Evolutionary conservation across 2,113 vertebrate genomes (phyloP).

Genomic region (Jacana jacana): DNA sequence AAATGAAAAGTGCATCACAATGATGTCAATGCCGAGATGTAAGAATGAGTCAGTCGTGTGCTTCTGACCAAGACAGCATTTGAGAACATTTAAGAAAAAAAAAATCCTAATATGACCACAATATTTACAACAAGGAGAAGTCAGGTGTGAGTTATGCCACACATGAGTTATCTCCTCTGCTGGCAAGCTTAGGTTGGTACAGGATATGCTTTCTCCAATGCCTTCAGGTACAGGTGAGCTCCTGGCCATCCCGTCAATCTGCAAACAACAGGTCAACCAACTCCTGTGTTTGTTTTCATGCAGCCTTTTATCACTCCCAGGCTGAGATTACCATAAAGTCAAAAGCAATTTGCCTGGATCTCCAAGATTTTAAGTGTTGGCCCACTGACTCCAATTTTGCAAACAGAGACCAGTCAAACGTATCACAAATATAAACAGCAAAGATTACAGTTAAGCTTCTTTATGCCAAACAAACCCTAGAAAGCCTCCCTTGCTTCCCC

Average conservation of each 20-base stretch:
- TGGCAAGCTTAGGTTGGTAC: not conserved
- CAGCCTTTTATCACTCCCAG: not conserved
- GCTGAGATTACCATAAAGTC: not conserved
- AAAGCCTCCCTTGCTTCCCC: not conserved
- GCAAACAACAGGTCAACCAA: not conserved
- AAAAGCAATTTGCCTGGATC: not conserved
- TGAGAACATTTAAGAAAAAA: not conserved
- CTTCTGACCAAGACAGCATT: not conserved
- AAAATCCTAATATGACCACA: not conserved
- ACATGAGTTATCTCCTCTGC: not conserved
- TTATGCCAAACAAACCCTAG: not conserved
- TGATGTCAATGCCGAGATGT: conserved; percentile 29
- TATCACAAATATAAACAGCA: not conserved
- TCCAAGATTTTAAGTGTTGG: not conserved
- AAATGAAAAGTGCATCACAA: conserved; percentile 40
- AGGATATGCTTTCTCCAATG: not conserved
- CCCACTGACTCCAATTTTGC: not conserved
- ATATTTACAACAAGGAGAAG: not conserved
- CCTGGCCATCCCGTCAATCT: not conserved
- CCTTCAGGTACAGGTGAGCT: not conserved
- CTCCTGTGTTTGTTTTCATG: not conserved
- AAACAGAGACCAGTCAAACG: not conserved
- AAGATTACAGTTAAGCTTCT: not conserved
- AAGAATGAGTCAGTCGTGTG: conserved; percentile 24
- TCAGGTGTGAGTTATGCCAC: not conserved